phyloP scores from a whole-genome alignment of 1,140 invertebrate genomes.

The Lasioglossum albipes region DNA sequence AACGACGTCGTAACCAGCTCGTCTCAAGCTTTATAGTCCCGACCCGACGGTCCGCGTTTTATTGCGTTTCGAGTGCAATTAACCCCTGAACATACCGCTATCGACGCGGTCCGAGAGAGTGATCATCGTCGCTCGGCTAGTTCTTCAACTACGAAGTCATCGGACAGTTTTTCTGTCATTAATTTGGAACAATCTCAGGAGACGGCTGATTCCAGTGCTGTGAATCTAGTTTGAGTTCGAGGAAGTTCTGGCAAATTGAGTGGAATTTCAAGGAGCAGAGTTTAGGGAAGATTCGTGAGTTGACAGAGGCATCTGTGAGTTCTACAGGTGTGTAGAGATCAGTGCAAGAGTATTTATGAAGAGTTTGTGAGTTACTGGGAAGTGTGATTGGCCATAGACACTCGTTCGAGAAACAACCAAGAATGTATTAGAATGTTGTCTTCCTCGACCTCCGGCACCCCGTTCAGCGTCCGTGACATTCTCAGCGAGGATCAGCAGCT shows the following conservation, averaged over 20 bases:
- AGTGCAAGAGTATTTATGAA: background rate
- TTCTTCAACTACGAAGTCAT: background rate
- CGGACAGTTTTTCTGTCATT: background rate
- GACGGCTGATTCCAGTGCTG: no score
- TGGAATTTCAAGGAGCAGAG: no score
- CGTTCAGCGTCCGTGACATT: conserved; percentile 89
- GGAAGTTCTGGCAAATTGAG: background rate
- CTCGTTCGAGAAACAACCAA: background rate
- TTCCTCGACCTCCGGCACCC: conserved; percentile 80
- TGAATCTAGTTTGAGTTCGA: background rate
- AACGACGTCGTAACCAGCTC: background rate
- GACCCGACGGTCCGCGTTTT: background rate
- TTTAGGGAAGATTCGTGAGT: no score
- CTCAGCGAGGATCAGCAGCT: conserved; percentile 80
- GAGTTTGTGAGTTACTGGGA: background rate
- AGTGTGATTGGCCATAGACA: background rate
- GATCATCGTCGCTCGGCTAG: background rate
- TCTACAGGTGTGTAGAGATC: background rate
- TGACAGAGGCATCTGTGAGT: background rate
- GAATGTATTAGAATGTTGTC: conserved; percentile 75
- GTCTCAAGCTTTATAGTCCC: background rate
- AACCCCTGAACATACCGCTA: background rate
- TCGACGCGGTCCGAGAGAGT: background rate
- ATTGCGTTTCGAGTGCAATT: conserved; percentile 8
- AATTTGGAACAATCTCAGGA: background rate